Conservation (phyloP, 2,113 vertebrate species). For the Numida meleagris region DNA sequence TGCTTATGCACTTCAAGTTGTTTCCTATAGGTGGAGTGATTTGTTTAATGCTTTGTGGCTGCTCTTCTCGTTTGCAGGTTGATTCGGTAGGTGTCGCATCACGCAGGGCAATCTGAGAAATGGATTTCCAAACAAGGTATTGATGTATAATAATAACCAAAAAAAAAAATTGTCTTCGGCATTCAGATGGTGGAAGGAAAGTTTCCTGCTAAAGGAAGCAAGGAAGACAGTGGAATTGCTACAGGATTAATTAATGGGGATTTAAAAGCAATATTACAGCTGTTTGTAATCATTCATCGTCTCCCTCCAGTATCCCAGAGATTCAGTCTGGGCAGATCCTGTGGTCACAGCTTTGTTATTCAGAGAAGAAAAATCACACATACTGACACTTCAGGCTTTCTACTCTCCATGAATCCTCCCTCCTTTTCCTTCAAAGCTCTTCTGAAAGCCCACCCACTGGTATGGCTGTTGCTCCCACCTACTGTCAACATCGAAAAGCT, state of each 20-base stretch:
- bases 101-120: background rate
- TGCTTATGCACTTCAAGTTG: background rate
- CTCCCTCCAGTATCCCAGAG: background rate
- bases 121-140: background rate
- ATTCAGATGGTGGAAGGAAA: background rate
- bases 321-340: background rate
- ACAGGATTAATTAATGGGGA: background rate
- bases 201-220: conserved; percentile 20
- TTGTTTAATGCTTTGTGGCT: background rate
- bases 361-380: background rate
- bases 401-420: background rate
- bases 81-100: background rate
- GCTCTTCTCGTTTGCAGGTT: background rate
- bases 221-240: conserved; percentile 1
- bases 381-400: background rate
- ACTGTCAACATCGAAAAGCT: background rate
- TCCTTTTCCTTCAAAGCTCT: background rate
- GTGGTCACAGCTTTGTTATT: background rate
- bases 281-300: conserved; percentile 10
- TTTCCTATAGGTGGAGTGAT: conserved; percentile 10
- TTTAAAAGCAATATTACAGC: conserved; percentile 8
- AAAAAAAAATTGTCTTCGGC: background rate
- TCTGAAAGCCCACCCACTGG: background rate
- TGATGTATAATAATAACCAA: background rate
- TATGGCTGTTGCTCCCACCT: background rate